Evolutionary conservation across 64 coral and sea anemone genomes (phyloP).

Genomic region (Stichodactyla mertensii): DNA sequence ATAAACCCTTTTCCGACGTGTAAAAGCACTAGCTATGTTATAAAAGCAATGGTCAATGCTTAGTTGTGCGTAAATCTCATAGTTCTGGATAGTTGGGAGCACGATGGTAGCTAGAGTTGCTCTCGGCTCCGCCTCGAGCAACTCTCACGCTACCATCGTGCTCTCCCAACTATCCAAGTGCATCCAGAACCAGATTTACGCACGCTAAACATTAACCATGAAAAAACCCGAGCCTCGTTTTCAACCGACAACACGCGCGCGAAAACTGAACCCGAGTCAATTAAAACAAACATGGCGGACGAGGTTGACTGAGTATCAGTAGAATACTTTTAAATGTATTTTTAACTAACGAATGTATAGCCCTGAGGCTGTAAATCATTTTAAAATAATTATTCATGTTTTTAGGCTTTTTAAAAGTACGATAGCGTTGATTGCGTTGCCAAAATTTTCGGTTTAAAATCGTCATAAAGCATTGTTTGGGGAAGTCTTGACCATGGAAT

Average conservation of each 20-base stretch:
- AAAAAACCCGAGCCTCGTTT: neutral
- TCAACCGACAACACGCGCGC: neutral
- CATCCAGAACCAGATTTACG: too few species aligned
- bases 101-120: too few species aligned
- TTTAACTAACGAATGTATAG: neutral
- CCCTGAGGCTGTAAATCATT: neutral
- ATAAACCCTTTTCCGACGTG: too few species aligned
- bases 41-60: too few species aligned
- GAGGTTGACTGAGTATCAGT: neutral
- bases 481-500: neutral
- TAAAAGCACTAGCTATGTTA: too few species aligned
- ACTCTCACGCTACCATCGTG: too few species aligned
- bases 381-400: neutral
- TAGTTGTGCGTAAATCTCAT: too few species aligned
- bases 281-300: neutral
- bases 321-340: neutral
- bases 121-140: too few species aligned
- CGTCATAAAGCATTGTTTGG: neutral
- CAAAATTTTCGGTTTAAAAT: neutral
- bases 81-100: too few species aligned
- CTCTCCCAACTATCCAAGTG: too few species aligned
- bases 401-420: neutral
- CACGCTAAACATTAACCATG: too few species aligned
- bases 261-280: constrained; percentile 4
- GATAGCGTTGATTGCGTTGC: neutral